Evolutionary conservation across 2,113 vertebrate species (phyloP).

Genomic region (Crotalus viridis): DNA sequence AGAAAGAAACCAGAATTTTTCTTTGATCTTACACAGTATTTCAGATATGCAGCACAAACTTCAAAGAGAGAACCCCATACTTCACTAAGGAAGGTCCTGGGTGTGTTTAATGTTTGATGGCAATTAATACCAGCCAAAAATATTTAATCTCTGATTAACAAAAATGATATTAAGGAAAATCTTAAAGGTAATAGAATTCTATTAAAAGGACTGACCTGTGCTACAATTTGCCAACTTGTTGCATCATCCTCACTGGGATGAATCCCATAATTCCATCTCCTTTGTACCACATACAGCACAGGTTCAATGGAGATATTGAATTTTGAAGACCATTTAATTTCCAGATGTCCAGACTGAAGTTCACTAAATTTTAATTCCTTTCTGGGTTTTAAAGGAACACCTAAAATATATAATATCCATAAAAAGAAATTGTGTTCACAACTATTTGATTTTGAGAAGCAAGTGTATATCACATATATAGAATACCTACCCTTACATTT

Average conservation of each 20-base stretch:
- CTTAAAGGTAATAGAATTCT: not conserved
- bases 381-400: conserved; percentile 92
- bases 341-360: conserved; percentile 81
- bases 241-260: conserved; percentile 93
- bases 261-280: conserved; percentile 93
- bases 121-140: not conserved
- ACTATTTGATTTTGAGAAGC: not conserved
- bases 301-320: conserved; percentile 95
- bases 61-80: not conserved
- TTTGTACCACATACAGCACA: conserved; percentile 90
- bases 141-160: not conserved
- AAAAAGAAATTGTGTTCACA: not conserved
- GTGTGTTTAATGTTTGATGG: not conserved
- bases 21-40: not conserved
- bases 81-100: not conserved
- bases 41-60: not conserved
- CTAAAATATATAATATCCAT: conserved; percentile 63
- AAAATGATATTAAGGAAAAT: not conserved
- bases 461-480: not conserved
- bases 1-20: not conserved
- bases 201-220: conserved; percentile 76
- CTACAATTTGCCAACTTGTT: conserved; percentile 85
- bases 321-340: conserved; percentile 93
- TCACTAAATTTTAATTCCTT: conserved; percentile 89
- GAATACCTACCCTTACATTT: not conserved